Percentiles rank a stretch among this genome's conserved stretches.
Evolutionary conservation across 1,140 invertebrate species (phyloP).

Genomic region (Dinothrombium tinctorium): DNA sequence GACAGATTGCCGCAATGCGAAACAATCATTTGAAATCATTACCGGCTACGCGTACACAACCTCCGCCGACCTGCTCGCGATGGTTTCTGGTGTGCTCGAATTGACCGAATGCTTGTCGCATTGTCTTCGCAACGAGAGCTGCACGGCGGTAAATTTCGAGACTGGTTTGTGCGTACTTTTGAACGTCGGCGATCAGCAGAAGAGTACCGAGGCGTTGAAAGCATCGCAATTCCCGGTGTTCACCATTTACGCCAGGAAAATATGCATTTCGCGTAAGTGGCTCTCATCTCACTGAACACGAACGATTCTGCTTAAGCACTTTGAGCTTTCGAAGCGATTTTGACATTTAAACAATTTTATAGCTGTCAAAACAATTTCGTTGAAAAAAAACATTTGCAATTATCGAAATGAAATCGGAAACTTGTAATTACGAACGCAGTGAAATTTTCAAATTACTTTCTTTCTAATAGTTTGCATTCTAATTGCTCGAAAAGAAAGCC

Average conservation of each 20-base stretch:
- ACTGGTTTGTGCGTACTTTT: slow-evolving; percentile 80
- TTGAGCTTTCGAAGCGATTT: too few relatives aligned
- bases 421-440: too few relatives aligned
- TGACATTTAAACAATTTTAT: too few relatives aligned
- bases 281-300: too few relatives aligned
- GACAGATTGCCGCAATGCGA: background rate
- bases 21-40: slow-evolving; percentile 44
- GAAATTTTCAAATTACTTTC: too few relatives aligned
- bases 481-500: too few relatives aligned
- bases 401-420: too few relatives aligned
- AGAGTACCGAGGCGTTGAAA: slow-evolving; percentile 56
- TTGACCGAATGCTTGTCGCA: slow-evolving; percentile 72
- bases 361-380: too few relatives aligned
- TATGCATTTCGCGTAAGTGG: too few relatives aligned
- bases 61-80: slow-evolving; percentile 57
- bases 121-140: slow-evolving; percentile 64
- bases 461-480: too few relatives aligned
- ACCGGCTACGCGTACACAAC: slow-evolving; percentile 68
- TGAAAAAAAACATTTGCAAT: too few relatives aligned
- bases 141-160: slow-evolving; percentile 77
- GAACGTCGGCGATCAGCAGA: slow-evolving; percentile 35
- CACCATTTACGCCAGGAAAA: slow-evolving; percentile 82
- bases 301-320: too few relatives aligned
- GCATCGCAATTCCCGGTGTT: slow-evolving; percentile 82
- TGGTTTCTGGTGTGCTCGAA: slow-evolving; percentile 67